A percentile compares a stretch with the other conserved stretches of the same genome.
These are phyloP conservation scores for Sebastes schlegelii DNA, from an alignment of 2,113 vertebrate genomes.

Conservation along the genomic window DNA sequence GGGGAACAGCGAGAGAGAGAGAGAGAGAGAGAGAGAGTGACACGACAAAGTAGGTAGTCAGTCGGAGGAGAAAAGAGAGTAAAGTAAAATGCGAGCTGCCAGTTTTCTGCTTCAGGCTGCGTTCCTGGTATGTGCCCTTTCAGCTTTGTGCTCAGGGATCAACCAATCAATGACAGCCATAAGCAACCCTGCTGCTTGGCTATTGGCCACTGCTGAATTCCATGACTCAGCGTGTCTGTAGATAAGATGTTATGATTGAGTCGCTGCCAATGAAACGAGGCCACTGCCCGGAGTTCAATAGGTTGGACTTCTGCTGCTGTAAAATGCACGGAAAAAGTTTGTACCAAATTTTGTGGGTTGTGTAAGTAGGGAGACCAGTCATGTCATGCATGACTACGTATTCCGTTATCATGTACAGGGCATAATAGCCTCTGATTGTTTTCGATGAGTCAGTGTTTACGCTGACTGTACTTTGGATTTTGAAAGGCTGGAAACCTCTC, in stretches of 20 bases:
- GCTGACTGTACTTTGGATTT: constrained; percentile 27
- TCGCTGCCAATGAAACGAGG: constrained; percentile 73
- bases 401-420: constrained; percentile 28
- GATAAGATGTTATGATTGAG: constrained; percentile 81
- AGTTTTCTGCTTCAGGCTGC: constrained; percentile 76
- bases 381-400: constrained; percentile 17
- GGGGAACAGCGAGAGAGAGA: constrained; percentile 30
- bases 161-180: constrained; percentile 79
- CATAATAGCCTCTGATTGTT: constrained; percentile 45
- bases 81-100: constrained; percentile 59
- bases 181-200: constrained; percentile 74
- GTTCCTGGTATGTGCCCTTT: constrained; percentile 81
- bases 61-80: constrained; percentile 23
- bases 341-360: constrained; percentile 18
- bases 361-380: not conserved
- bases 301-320: constrained; percentile 53
- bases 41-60: constrained; percentile 61
- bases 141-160: constrained; percentile 74
- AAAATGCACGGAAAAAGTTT: constrained; percentile 38
- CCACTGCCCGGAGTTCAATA: constrained; percentile 65
- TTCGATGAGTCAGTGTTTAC: constrained; percentile 63
- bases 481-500: constrained; percentile 49
- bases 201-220: constrained; percentile 77
- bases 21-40: constrained; percentile 37
- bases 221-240: constrained; percentile 75